Conservation (phyloP, 2,113 vertebrate species). For the Climacteris rufus region DNA sequence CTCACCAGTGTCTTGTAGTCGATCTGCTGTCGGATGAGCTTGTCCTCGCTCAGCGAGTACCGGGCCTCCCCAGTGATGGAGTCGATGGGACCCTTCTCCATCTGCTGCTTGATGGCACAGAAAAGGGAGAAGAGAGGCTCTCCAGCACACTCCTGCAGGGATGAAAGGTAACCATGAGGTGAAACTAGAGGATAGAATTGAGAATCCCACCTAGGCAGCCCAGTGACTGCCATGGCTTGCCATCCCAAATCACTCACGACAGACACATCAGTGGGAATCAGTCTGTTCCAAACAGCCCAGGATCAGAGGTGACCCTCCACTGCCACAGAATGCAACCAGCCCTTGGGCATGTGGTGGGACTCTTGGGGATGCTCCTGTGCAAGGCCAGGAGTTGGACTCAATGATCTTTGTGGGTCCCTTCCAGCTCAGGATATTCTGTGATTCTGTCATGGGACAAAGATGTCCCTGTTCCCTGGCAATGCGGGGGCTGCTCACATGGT, state of each 20-base stretch:
- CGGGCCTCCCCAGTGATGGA: constrained; percentile 95
- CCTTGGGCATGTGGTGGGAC: not conserved
- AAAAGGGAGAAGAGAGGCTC: constrained; percentile 99
- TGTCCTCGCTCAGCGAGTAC: constrained; percentile 97
- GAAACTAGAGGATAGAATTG: not conserved
- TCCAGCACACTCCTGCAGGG: constrained; percentile 89
- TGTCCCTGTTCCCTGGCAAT: not conserved
- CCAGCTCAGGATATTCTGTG: not conserved
- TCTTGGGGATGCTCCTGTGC: not conserved
- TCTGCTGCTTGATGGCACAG: constrained; percentile 97
- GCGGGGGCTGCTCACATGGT: not conserved
- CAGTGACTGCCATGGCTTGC: rapidly evolving
- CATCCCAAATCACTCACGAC: rapidly evolving
- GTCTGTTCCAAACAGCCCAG: not conserved
- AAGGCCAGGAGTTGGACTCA: rapidly evolving
- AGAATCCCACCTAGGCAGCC: not conserved
- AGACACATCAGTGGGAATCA: not conserved
- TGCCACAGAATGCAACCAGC: not conserved
- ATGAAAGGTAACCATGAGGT: not conserved
- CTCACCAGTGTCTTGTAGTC: constrained; percentile 98
- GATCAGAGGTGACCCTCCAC: not conserved
- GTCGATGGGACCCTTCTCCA: constrained; percentile 96
- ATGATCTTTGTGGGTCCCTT: not conserved
- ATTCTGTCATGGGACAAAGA: not conserved
- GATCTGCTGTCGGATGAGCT: constrained; percentile 97